phyloP scores from a whole-genome alignment of 2,113 vertebrate genomes.

The Callocephalon fimbriatum region DNA sequence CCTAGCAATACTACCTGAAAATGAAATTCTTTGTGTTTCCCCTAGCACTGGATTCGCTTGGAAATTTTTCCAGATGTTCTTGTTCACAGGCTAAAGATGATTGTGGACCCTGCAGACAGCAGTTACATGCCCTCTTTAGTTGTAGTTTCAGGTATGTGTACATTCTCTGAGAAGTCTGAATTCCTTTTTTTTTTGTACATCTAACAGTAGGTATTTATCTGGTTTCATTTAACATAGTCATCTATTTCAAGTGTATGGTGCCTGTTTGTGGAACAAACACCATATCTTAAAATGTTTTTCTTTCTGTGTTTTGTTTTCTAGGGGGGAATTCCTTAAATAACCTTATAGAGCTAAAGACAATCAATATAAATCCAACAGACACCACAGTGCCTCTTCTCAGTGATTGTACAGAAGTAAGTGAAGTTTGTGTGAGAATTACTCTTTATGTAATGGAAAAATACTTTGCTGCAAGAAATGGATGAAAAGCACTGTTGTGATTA shows the following conservation, averaged over 20 bases:
- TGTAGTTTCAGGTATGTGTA: slow-evolving; percentile 90
- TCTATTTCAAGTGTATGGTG: not conserved
- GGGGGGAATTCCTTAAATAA: slow-evolving; percentile 97
- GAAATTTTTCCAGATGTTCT: slow-evolving; percentile 97
- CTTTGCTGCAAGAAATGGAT: not conserved
- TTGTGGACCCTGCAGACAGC: slow-evolving; percentile 96
- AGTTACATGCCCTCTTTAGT: slow-evolving; percentile 99
- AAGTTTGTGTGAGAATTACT: not conserved
- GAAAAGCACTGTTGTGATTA: not conserved
- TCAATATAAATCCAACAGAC: slow-evolving; percentile 95
- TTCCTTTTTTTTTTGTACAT: not conserved
- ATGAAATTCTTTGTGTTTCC: not conserved
- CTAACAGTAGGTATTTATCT: not conserved
- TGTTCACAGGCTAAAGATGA: slow-evolving; percentile 94
- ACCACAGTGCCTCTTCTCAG: slow-evolving; percentile 90
- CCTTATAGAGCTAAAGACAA: slow-evolving; percentile 94
- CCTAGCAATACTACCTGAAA: not conserved
- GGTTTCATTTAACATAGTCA: not conserved
- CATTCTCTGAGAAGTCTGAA: not conserved
- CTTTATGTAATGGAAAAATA: not conserved
- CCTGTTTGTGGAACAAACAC: not conserved
- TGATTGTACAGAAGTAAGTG: slow-evolving; percentile 92
- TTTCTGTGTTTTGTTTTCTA: slow-evolving; percentile 48
- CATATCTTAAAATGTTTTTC: not conserved
- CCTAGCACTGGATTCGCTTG: slow-evolving; percentile 96